Evolutionary conservation across 30 jellyfish, hydroid and myxozoan species (phyloP), one percentile per base, ranked within the genome.

Genomic region (Pseudorhiza aurosa): DNA sequence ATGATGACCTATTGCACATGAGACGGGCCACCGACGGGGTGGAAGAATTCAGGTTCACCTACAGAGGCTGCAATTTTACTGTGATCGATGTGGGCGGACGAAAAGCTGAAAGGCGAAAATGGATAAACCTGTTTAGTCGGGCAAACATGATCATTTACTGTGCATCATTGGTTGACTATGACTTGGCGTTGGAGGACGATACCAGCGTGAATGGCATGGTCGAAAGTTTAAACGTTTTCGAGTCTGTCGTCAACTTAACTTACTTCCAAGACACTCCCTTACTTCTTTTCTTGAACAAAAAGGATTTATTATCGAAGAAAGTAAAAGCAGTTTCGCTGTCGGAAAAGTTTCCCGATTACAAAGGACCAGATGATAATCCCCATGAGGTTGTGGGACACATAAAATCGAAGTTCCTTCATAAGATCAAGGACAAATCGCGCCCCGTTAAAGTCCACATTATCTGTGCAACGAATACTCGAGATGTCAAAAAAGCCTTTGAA

Each of bases 211-310:
- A 76, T 70, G 43, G 88, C 62, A 76, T 76, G 88, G 68, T 35
- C 9, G 87, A 59, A 31, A 74, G 87, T 37, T 51, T 74, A 33
- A 74, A 32, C 40, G 87, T 74, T 1, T 74, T 57, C 65, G 88
- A 76, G 39, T 76, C 88, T 8, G 88, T 76, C 30, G 88, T 76
- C 35, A 76, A 76, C 29, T 31, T 76, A 15, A 76, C 88, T 0
- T 76, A 76, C 69, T 76, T 76, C 26, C 72, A 74, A 57, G 87
- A 74, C 64, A 74, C 87, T 0, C 88, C 88, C n/a, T 33, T 58
- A 21, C 58, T 76, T 7, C 59, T 76, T 24, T 76, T 76, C 76
- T n/a, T 76, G 60, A 76, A 76, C 29, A 76, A 76, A 45, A 76
- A 76, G 26, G 88, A 76, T 37, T 45, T 57, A 70, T 28, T 58